Conservation (phyloP, 2,888 invertebrate genomes). For the Acanthosoma haemorrhoidale region DNA sequence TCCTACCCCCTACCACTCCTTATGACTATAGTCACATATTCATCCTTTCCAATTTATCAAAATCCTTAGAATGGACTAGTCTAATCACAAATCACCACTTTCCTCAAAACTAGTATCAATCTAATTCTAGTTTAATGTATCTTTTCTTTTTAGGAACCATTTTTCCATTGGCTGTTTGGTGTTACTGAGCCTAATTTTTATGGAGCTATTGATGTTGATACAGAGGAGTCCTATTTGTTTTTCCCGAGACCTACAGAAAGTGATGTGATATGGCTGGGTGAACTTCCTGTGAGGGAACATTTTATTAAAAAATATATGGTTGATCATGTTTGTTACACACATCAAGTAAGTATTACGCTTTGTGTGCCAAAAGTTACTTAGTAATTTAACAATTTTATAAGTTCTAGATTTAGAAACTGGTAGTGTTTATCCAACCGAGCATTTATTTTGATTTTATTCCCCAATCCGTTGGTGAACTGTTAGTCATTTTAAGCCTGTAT, state of each 20-base stretch:
- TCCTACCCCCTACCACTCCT: no score
- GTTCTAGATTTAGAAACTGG: not conserved
- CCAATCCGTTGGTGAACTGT: not conserved
- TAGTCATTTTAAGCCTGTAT: not conserved
- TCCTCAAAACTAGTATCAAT: no score
- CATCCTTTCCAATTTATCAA: no score
- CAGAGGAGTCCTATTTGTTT: slow-evolving; percentile 69
- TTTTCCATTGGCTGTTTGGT: slow-evolving; percentile 94
- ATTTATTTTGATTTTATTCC: not conserved
- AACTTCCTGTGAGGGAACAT: slow-evolving; percentile 62
- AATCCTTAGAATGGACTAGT: no score
- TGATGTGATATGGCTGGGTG: slow-evolving; percentile 94
- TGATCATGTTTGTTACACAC: slow-evolving; percentile 67
- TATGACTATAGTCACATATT: no score
- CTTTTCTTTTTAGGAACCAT: slow-evolving; percentile 65
- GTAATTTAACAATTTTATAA: not conserved
- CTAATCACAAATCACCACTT: no score
- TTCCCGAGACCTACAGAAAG: slow-evolving; percentile 76
- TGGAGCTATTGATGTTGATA: slow-evolving; percentile 72
- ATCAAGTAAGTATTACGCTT: slow-evolving; percentile 63
- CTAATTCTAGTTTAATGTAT: slow-evolving; percentile 26
- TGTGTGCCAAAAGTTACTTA: not conserved
- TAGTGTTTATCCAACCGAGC: no score
- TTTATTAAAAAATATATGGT: slow-evolving; percentile 76
- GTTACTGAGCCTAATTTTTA: slow-evolving; percentile 87